phyloP scores from a whole-genome alignment of 1,140 invertebrate species.

The Trinorchestia longiramus region DNA sequence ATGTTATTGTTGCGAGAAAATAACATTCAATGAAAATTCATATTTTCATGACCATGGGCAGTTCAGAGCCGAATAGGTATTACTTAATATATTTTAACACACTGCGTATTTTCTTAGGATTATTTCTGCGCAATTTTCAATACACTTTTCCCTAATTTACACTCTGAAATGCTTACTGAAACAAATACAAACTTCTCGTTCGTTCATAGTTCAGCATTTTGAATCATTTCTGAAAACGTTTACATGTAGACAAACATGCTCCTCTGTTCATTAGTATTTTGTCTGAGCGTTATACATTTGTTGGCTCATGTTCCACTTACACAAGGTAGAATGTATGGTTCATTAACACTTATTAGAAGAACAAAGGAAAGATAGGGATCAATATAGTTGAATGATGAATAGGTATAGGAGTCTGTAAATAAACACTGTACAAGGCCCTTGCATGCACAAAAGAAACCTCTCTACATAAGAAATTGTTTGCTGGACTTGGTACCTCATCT shows the following conservation, averaged over 20 bases:
- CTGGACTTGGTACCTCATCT: background rate
- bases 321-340: background rate
- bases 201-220: background rate
- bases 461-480: background rate
- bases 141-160: background rate
- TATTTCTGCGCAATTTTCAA: background rate
- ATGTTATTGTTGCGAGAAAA: too few relatives aligned
- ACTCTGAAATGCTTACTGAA: background rate
- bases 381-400: background rate
- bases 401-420: background rate
- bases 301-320: background rate
- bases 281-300: background rate
- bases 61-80: too few relatives aligned
- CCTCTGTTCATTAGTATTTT: background rate
- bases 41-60: too few relatives aligned
- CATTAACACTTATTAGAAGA: conserved; percentile 2
- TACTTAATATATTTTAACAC: background rate
- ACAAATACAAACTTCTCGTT: background rate
- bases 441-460: background rate
- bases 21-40: too few relatives aligned
- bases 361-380: background rate
- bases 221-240: background rate
- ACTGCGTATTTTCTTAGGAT: background rate
- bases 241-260: background rate
- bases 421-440: background rate